A percentile compares a stretch with the other conserved stretches of the same genome.
These are phyloP conservation scores for Poeciliopsis turrubarensis DNA, from an alignment of 2,113 vertebrate species.

Conservation along the genomic window DNA sequence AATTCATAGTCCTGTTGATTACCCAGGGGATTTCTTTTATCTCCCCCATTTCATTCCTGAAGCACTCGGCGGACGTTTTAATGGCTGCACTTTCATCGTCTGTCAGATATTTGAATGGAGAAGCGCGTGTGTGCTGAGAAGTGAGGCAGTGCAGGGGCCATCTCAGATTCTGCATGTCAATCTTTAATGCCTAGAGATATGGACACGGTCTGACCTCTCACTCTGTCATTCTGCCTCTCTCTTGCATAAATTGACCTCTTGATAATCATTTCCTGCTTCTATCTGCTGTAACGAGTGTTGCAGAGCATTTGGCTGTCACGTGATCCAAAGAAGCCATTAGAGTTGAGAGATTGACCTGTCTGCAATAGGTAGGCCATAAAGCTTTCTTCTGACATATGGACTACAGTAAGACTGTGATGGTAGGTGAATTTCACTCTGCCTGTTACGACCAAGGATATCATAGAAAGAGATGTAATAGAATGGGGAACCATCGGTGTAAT, in stretches of 20 bases:
- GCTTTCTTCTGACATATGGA: conserved; percentile 74
- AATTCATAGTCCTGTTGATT: conserved; percentile 80
- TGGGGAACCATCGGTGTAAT: conserved; percentile 64
- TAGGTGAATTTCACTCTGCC: conserved; percentile 65
- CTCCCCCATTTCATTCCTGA: conserved; percentile 82
- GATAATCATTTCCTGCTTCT: conserved; percentile 77
- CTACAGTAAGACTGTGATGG: conserved; percentile 60
- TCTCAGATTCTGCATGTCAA: conserved; percentile 76
- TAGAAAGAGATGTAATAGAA: conserved; percentile 66
- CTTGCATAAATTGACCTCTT: conserved; percentile 80
- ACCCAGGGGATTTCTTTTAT: conserved; percentile 81
- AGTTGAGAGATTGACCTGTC: conserved; percentile 77
- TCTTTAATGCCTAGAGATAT: conserved; percentile 80
- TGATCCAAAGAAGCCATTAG: conserved; percentile 73
- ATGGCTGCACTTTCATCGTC: conserved; percentile 82
- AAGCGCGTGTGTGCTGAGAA: conserved; percentile 63
- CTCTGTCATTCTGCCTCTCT: conserved; percentile 72
- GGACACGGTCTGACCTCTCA: conserved; percentile 73
- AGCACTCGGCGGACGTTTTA: conserved; percentile 78
- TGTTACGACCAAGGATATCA: conserved; percentile 69
- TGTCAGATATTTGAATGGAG: conserved; percentile 83
- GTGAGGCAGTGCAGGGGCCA: conserved; percentile 51
- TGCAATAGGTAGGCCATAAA: conserved; percentile 60
- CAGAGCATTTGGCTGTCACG: conserved; percentile 68
- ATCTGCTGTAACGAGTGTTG: conserved; percentile 74